A percentile compares a stretch with the other conserved stretches of the same genome.
Evolutionary conservation across 92 coral and sea anemone species (phyloP).

Genomic region (Epizoanthus illoricatus): DNA sequence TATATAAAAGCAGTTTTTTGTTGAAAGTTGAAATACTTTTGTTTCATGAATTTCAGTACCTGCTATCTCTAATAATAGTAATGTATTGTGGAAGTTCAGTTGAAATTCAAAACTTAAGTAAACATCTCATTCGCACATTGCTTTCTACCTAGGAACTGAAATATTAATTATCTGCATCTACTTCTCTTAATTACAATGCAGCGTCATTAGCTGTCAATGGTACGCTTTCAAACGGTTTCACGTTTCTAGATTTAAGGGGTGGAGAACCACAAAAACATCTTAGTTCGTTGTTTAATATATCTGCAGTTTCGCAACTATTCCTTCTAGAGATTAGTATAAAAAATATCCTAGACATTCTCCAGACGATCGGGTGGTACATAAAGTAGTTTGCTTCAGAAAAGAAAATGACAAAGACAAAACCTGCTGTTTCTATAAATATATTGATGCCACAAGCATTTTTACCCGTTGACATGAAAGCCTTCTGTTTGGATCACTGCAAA

Average conservation of each 20-base stretch:
- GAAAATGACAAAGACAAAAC: neutral
- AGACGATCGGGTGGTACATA: too few species aligned
- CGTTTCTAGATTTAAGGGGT: neutral
- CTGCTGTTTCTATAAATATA: constrained; percentile 8
- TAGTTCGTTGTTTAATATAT: neutral
- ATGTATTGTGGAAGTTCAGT: neutral
- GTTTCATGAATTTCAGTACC: neutral
- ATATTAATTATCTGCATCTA: constrained; percentile 2
- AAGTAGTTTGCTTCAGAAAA: neutral
- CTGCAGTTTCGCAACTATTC: too few species aligned
- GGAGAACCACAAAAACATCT: neutral
- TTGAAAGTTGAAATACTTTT: neutral
- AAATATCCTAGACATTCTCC: too few species aligned
- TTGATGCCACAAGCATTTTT: constrained; percentile 4
- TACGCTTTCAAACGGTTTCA: neutral
- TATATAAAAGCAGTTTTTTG: neutral
- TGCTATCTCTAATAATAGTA: neutral
- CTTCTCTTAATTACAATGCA: neutral
- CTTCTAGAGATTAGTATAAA: too few species aligned
- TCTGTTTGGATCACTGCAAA: neutral
- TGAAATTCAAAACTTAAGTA: neutral
- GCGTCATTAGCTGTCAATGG: neutral
- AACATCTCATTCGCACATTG: neutral
- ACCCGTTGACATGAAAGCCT: constrained; percentile 23
- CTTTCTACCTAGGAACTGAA: neutral